Percentiles rank a stretch among this genome's conserved stretches.
Conservation (phyloP, 2,888 invertebrate species). For the Diachrysia chrysitis region DNA sequence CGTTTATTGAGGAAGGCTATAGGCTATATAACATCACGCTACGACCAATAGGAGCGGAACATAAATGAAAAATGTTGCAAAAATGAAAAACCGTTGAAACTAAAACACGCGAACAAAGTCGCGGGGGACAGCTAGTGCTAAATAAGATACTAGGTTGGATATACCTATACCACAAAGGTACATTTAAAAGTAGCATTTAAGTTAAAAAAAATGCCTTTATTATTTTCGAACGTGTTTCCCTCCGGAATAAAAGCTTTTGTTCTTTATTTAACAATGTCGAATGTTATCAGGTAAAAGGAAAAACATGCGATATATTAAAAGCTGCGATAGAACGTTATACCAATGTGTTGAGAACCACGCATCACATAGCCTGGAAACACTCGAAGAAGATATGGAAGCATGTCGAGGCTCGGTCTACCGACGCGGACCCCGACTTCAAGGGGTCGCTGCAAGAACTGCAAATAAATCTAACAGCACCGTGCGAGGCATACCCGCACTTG, state of each 20-base stretch:
- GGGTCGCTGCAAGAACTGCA: constrained; percentile 81
- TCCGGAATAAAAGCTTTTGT: no score
- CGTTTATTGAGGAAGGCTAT: no score
- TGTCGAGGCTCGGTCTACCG: neutral
- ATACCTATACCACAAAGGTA: neutral
- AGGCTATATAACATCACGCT: no score
- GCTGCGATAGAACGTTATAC: constrained; percentile 61
- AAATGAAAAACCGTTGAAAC: no score
- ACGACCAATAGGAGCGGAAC: no score
- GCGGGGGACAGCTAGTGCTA: no score
- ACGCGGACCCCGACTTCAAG: constrained; percentile 33
- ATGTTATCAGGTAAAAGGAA: constrained; percentile 49
- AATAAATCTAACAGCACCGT: constrained; percentile 89
- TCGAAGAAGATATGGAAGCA: constrained; percentile 27
- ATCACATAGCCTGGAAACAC: constrained; percentile 51
- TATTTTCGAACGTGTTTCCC: neutral
- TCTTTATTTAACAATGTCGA: neutral
- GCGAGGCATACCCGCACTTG: constrained; percentile 91
- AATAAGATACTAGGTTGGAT: neutral
- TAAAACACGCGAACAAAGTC: no score
- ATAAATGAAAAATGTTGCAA: no score
- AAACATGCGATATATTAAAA: constrained; percentile 88
- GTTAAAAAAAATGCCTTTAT: neutral
- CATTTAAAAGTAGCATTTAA: neutral
- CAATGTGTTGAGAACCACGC: constrained; percentile 41